Percentiles rank a stretch among this genome's conserved stretches.
Conservation (phyloP, 2,888 invertebrate genomes). For the Acleris cristana region DNA sequence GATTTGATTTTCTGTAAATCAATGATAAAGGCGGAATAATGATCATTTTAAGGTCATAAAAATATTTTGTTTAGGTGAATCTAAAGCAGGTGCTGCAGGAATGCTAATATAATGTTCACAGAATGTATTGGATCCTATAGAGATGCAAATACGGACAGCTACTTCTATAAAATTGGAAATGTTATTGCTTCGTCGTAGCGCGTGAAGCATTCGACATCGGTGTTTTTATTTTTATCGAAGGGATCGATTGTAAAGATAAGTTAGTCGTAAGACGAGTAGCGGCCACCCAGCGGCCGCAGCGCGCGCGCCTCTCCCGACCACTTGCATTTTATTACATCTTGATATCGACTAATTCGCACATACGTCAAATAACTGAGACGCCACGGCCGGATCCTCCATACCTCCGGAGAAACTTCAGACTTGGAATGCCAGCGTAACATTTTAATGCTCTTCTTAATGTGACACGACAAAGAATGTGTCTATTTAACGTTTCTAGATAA, state of each 20-base stretch:
- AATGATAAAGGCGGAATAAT: conserved; percentile 19
- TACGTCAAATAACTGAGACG: conserved; percentile 76
- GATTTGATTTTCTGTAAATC: conserved; percentile 13
- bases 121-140: conserved; percentile 73
- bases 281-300: conserved; percentile 68
- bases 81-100: conserved; percentile 54
- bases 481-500: conserved; percentile 26
- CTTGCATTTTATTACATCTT: conserved; percentile 79
- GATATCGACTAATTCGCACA: conserved; percentile 78
- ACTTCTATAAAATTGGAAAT: conserved; percentile 74
- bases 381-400: conserved; percentile 46
- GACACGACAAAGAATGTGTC: conserved; percentile 20
- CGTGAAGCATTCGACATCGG: conserved; percentile 73
- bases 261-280: conserved; percentile 83
- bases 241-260: conserved; percentile 83
- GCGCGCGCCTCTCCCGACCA: conserved; percentile 54
- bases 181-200: conserved; percentile 72
- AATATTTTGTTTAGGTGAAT: conserved; percentile 17
- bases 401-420: conserved; percentile 43
- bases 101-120: conserved; percentile 74
- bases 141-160: conserved; percentile 76
- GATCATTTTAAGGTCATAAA: conserved; percentile 21
- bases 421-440: conserved; percentile 56
- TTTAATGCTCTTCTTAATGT: conserved; percentile 25
- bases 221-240: conserved; percentile 77